A percentile compares a stretch with the other conserved stretches of the same genome.
Conservation (phyloP, 2,797 vertebrate genomes). For the Halcyon smyrnensis region DNA sequence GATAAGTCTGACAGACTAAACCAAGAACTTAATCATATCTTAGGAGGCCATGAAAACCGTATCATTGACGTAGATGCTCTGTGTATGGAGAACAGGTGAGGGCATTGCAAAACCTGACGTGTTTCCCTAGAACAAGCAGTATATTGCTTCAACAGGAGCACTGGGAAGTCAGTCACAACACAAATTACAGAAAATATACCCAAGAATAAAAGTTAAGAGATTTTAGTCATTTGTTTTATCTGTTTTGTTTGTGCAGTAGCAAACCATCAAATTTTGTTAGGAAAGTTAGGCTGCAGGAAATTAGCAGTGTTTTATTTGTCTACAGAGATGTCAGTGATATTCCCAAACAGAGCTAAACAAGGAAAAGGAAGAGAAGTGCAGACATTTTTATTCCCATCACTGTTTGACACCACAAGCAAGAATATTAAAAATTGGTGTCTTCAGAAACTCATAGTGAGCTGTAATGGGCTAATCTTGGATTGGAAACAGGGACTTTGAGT, state of each 20-base stretch:
- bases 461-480: not conserved
- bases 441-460: not conserved
- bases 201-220: not conserved
- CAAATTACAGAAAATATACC: not conserved
- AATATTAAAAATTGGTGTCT: not conserved
- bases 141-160: not conserved
- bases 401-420: not conserved
- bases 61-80: slow-evolving; percentile 95
- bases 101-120: not conserved
- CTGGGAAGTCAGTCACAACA: not conserved
- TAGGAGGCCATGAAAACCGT: slow-evolving; percentile 88
- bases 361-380: not conserved
- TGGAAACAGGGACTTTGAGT: not conserved
- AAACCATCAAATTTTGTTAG: not conserved
- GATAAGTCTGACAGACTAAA: slow-evolving; percentile 95
- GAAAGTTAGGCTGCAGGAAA: not conserved
- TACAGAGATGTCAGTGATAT: not conserved
- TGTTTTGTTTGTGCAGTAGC: not conserved
- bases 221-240: not conserved
- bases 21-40: slow-evolving; percentile 92
- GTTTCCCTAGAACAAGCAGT: not conserved
- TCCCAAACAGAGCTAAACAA: not conserved
- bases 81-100: slow-evolving; percentile 97
- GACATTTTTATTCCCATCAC: not conserved
- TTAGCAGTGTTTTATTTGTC: not conserved